A percentile compares a stretch with the other conserved stretches of the same genome.
Conservation (phyloP, 2,113 vertebrate genomes). For the Tangachromis dhanisi region DNA sequence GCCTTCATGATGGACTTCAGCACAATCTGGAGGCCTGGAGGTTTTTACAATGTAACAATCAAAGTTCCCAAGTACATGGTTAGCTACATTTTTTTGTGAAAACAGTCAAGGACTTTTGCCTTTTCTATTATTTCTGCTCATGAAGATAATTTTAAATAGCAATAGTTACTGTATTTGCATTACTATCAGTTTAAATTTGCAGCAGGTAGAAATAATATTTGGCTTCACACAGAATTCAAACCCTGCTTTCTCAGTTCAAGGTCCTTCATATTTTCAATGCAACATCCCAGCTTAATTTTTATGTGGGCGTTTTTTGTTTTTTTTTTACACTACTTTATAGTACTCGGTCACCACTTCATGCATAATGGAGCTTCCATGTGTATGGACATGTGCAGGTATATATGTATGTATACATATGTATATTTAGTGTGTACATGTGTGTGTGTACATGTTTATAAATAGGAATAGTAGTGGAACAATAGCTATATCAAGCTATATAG, state of each 20-base stretch:
- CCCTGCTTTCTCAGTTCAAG: background rate
- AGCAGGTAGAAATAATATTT: background rate
- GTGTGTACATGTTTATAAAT: no score
- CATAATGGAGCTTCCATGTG: no score
- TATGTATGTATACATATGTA: no score
- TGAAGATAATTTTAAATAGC: background rate
- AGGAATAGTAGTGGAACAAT: no score
- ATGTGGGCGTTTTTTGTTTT: background rate
- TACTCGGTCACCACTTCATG: background rate
- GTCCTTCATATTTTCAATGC: background rate
- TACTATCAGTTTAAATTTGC: background rate
- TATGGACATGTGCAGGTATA: no score
- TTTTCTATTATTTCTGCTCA: background rate
- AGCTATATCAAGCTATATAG: no score
- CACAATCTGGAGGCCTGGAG: conserved; percentile 76
- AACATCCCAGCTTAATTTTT: background rate
- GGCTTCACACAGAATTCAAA: background rate
- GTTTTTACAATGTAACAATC: background rate
- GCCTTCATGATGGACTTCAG: conserved; percentile 82
- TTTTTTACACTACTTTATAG: background rate
- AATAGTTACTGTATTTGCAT: background rate
- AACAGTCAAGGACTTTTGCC: background rate
- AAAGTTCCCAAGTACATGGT: background rate
- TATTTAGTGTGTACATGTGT: no score
- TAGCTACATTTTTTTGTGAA: background rate